Base-by-base conservation (phyloP, 2,888 invertebrate species). In the Sericinus montela region DNA sequence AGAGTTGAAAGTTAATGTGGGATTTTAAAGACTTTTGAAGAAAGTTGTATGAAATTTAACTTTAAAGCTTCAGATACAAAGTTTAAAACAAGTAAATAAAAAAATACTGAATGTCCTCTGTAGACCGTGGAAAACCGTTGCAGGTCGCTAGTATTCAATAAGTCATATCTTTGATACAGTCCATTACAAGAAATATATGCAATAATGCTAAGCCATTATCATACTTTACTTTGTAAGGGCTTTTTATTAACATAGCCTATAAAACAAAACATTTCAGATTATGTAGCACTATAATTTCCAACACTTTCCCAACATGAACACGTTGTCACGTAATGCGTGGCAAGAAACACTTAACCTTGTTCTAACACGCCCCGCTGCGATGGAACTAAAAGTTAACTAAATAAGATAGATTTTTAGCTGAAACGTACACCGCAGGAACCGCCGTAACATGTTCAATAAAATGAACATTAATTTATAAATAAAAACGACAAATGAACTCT, bases 271-370 rank as follows among this genome's bases (percentile, higher is more conserved):
- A 44, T 44, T 38, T 19, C 9, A 37, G 43, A 44, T n/a, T 48
- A 48, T 38, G 28, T 25, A 25, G 2, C 36, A 29, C 44, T 44
- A 44, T 39, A 48, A 48, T 44, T 48, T 38, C 44, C 32, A 48
- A 43, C 49, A 43, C 41, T 14, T 10, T 25, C 8, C 15, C 13
- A 45, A 36, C 39, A 44, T 36, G 45, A 45, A 32, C 39, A 28
- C 15, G 36, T 7, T 10, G 44, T 13, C 43, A 34, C 38, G 44
- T 39, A 16, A 38, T 40, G 45, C 49, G 44, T 49, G 49, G 35
- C 9, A 45, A 44, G 30, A 5, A 35, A 40, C 45, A 45, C 44
- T 49, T 49, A 49, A 44, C 49, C 44, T 40, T 45, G 49, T 37
- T 25, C 29, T 19, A 42, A 41, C 35, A 38, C 39, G 39, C 32